Evolutionary conservation across 1,140 invertebrate species (phyloP), one percentile per base, ranked within the genome.

Genomic region (Rhopalosiphum padi): DNA sequence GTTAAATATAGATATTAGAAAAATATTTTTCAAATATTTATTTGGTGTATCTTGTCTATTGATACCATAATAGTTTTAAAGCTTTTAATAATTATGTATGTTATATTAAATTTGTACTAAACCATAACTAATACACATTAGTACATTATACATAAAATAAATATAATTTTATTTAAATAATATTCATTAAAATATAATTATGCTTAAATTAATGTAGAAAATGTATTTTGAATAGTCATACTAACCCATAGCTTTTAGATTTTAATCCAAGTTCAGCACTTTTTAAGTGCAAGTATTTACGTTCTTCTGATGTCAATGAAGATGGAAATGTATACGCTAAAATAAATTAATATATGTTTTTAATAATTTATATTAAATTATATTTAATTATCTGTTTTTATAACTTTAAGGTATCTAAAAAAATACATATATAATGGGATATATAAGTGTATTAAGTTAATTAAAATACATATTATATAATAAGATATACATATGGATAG

Each of bases 201-300:
- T 3, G 11, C 30, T n/a, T 68, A 15, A 68, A n/a, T 60, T 60
- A 60, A 30, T 60, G 9, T 25, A 30, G 25, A 30, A 25, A 8
- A 25, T 55, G 23, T 77, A 86, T n/a, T 86, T 86, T 53, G 0
- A 30, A 60, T 7, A 46, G 4, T 48, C 41, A 23, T 48, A 91
- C 91, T 86, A 41, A 86, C 91, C 91, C 91, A 55, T 93, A 51
- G 25, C 91, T 93, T 93, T 93, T 93, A 53, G 91, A 53, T 55
- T 93, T 93, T 93, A 93, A 85, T 55, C 91, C 91, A 83, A 93
- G 82, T n/a, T 93, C 91, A 41, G 91, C 91, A 93, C 91, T 51
- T 53, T 93, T 93, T 85, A 93, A 51, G 37, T 93, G 91, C 43
- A 93, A 93, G 25, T 86, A 93, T 55, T 93, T 93, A 35, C 91